A percentile compares a stretch with the other conserved stretches of the same genome.
phyloP scores from a whole-genome alignment of 2,797 vertebrate genomes.

The Labeo calbasu region DNA sequence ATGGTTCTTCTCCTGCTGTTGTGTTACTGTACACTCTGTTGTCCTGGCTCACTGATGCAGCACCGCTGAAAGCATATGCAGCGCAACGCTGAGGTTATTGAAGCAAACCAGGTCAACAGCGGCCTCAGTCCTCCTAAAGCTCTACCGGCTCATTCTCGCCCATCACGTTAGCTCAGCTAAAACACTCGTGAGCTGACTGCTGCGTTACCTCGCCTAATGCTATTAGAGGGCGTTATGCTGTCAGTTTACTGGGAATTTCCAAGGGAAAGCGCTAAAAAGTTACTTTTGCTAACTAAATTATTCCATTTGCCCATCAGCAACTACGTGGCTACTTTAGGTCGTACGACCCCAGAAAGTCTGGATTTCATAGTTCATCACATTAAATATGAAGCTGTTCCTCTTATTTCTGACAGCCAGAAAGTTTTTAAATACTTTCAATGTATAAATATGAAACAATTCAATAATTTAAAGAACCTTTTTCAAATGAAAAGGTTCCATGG shows the following conservation, averaged over 20 bases:
- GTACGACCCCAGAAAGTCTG: background rate
- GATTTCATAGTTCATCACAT: background rate
- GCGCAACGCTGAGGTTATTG: conserved; percentile 49
- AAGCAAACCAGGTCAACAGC: conserved; percentile 61
- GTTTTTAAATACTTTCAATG: background rate
- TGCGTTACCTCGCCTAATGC: conserved; percentile 31
- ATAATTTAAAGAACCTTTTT: background rate
- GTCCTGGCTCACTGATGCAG: conserved; percentile 56
- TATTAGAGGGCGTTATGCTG: conserved; percentile 39
- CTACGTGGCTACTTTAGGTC: background rate
- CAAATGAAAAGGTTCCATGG: background rate
- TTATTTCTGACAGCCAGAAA: background rate
- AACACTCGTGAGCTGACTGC: conserved; percentile 25
- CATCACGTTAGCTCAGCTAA: conserved; percentile 14
- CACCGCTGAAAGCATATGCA: conserved; percentile 57
- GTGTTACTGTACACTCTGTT: conserved; percentile 53
- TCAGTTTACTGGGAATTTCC: conserved; percentile 41
- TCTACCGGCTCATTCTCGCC: conserved; percentile 34
- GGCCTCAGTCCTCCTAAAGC: conserved; percentile 38
- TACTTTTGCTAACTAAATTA: conserved; percentile 30
- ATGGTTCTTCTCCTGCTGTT: conserved; percentile 55
- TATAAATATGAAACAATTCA: background rate
- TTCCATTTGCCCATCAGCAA: background rate
- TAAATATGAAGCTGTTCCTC: background rate
- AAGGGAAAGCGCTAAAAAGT: conserved; percentile 21